phyloP scores from a whole-genome alignment of 2,113 vertebrate genomes.

The Anser cygnoides region DNA sequence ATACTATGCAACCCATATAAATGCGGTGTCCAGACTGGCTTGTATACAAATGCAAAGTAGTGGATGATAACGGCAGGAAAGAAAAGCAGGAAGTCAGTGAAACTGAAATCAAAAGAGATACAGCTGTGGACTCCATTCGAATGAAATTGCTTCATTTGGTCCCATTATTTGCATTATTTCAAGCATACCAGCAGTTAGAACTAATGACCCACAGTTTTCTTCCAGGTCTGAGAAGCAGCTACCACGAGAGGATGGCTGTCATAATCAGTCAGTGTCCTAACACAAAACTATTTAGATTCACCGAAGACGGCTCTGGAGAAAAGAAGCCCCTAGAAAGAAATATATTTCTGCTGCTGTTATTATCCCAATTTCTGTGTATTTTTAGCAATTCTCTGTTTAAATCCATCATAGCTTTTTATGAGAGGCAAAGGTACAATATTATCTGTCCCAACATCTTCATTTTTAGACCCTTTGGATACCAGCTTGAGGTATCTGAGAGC shows the following conservation, averaged over 20 bases:
- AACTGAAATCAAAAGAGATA: slow-evolving; percentile 22
- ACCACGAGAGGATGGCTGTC: neutral
- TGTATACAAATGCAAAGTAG: slow-evolving; percentile 7
- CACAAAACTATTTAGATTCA: neutral
- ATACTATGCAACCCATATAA: neutral
- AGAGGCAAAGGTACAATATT: neutral
- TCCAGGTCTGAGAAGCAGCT: neutral
- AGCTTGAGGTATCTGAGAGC: neutral
- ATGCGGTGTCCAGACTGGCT: neutral
- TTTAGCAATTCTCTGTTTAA: neutral
- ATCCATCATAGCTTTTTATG: neutral
- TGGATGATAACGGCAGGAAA: neutral
- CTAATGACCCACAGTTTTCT: neutral
- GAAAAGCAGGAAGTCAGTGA: slow-evolving; percentile 28
- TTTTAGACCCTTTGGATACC: neutral
- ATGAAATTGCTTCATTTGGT: slow-evolving; percentile 1
- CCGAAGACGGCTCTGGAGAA: neutral
- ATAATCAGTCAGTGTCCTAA: neutral
- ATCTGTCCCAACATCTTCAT: neutral
- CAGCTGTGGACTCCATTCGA: neutral
- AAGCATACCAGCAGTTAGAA: neutral
- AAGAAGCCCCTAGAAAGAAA: neutral
- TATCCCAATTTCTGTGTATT: neutral
- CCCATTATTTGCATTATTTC: neutral
- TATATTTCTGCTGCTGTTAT: neutral